Percentiles rank a stretch among this genome's conserved stretches.
Conservation (phyloP, 2,113 vertebrate genomes). For the Orthonyx spaldingii region DNA sequence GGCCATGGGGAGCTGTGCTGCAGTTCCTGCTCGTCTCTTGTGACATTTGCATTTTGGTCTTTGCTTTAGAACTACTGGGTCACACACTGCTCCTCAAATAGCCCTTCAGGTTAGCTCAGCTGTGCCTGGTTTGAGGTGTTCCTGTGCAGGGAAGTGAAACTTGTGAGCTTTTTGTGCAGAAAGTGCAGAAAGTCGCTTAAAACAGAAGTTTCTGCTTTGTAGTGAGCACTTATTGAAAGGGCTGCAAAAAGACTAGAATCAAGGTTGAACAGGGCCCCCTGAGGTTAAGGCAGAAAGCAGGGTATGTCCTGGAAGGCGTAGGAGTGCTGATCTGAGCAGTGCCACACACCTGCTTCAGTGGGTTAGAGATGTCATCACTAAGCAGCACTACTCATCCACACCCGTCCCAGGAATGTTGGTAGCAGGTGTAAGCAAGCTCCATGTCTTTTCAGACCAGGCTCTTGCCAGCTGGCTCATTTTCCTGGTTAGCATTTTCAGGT, state of each 20-base stretch:
- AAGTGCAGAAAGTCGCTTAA: neutral
- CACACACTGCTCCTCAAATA: neutral
- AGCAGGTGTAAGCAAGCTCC: neutral
- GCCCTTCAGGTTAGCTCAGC: neutral
- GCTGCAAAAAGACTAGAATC: neutral
- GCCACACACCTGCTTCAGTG: rapidly evolving
- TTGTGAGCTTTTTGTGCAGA: neutral
- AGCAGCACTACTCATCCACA: neutral
- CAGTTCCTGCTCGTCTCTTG: neutral
- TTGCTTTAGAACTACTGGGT: neutral
- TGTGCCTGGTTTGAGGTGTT: neutral
- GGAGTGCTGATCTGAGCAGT: neutral
- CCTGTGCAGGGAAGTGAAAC: constrained; percentile 1
- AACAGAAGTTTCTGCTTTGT: neutral
- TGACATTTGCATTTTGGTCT: neutral
- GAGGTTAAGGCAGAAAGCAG: neutral
- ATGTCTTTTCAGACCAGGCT: neutral
- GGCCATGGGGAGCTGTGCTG: neutral
- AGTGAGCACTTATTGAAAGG: neutral
- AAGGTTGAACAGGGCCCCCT: neutral
- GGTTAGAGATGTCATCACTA: neutral
- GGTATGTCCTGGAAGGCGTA: neutral
- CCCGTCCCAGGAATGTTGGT: neutral
- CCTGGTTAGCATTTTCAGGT: neutral
- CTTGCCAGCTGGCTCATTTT: neutral